phyloP scores from a whole-genome alignment of 1,140 invertebrate species.

The Aricia agestis region DNA sequence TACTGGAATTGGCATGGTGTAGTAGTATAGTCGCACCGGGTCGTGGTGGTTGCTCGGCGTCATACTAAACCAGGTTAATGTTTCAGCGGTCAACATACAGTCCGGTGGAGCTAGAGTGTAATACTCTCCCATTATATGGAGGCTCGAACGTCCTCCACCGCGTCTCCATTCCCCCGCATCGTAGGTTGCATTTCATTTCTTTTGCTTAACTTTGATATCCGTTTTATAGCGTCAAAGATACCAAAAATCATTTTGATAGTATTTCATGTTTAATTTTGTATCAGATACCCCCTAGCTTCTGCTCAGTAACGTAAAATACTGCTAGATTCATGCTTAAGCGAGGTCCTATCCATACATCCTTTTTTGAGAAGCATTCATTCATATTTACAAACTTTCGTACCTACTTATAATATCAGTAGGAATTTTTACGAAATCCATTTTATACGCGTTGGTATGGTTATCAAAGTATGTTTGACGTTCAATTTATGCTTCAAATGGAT shows the following conservation, averaged over 20 bases:
- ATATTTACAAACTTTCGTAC: too few relatives aligned
- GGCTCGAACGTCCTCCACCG: constrained; percentile 63
- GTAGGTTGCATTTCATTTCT: constrained; percentile 69
- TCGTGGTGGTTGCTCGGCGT: constrained; percentile 46
- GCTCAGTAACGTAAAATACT: too few relatives aligned
- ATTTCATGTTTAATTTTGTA: too few relatives aligned
- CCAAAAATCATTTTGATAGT: too few relatives aligned
- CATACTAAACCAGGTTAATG: constrained; percentile 63
- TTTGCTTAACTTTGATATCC: constrained; percentile 39
- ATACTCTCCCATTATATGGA: constrained; percentile 49
- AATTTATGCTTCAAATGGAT: not conserved
- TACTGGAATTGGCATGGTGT: constrained; percentile 12
- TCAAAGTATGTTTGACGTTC: not conserved
- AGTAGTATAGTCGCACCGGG: constrained; percentile 48
- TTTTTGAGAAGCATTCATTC: too few relatives aligned
- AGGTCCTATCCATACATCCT: too few relatives aligned
- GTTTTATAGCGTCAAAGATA: constrained; percentile 18
- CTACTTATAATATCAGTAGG: too few relatives aligned
- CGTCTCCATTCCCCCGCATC: constrained; percentile 60
- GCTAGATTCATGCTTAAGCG: too few relatives aligned
- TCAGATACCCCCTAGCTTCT: too few relatives aligned
- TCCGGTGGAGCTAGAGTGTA: constrained; percentile 68
- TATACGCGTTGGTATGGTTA: constrained; percentile 1
- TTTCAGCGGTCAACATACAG: constrained; percentile 70
- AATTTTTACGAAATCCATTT: too few relatives aligned